These are phyloP conservation scores for Apodemia hepburni DNA, from an alignment of 2,888 invertebrate species.

Conservation along the genomic window DNA sequence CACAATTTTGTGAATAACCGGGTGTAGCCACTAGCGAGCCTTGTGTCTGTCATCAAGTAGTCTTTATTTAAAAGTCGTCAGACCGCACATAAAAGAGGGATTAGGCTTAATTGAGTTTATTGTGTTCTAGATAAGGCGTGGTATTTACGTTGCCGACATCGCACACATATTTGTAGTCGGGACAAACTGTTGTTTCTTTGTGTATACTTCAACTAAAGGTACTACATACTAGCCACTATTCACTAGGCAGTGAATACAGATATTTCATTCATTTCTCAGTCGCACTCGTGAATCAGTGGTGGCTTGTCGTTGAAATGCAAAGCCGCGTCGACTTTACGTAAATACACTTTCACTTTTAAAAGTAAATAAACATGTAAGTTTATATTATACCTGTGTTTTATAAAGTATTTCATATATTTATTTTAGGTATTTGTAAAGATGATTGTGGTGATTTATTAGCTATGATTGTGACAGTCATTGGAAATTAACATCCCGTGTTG, in stretches of 20 bases:
- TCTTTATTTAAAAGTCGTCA: not conserved
- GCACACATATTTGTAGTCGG: conserved; percentile 3
- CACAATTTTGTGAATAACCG: too few relatives aligned
- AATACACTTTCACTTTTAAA: conserved; percentile 19
- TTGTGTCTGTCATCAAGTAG: not conserved
- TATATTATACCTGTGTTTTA: not conserved
- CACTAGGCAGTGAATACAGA: not conserved
- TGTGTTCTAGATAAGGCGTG: conserved; percentile 36
- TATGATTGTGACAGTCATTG: not conserved
- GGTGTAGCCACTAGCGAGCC: too few relatives aligned
- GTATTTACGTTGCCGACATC: conserved; percentile 2
- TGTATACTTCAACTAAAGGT: conserved; percentile 7
- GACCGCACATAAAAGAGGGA: conserved; percentile 17
- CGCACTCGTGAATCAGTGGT: not conserved
- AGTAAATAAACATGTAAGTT: conserved; percentile 4
- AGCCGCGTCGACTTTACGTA: not conserved
- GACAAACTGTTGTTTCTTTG: conserved; percentile 9
- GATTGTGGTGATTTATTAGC: not conserved
- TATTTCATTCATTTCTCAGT: conserved; percentile 10
- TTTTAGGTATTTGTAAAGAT: not conserved
- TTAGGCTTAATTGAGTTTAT: conserved; percentile 34
- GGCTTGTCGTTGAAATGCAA: conserved; percentile 3
- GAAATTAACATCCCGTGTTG: conserved; percentile 7
- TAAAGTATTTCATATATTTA: not conserved
- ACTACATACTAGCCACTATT: not conserved